Conservation (phyloP, 1,140 invertebrate species). For the Megalonaias nervosa region DNA sequence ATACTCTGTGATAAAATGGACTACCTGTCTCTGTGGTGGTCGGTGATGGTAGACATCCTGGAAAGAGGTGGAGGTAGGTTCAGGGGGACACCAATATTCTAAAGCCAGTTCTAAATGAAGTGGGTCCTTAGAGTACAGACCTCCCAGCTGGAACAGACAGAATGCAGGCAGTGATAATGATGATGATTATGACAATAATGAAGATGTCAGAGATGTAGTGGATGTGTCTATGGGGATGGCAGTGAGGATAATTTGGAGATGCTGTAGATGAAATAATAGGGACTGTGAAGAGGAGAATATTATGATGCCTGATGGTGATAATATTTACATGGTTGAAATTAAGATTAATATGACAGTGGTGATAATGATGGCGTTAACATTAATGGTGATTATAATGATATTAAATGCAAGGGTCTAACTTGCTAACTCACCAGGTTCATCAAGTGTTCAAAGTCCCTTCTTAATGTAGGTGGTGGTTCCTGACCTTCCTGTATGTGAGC, state of each 20-base stretch:
- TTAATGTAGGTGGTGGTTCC: slow-evolving; percentile 82
- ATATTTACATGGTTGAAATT: no score
- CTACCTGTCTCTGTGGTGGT: slow-evolving; percentile 69
- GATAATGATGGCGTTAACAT: no score
- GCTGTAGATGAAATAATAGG: not conserved
- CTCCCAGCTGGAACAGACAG: slow-evolving; percentile 75
- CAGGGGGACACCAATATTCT: slow-evolving; percentile 88
- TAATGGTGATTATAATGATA: no score
- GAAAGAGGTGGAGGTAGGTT: slow-evolving; percentile 54
- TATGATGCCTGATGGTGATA: no score
- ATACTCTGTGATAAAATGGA: not conserved
- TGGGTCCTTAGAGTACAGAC: slow-evolving; percentile 85
- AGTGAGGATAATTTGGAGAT: not conserved
- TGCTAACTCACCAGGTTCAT: slow-evolving; percentile 76
- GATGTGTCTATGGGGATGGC: not conserved
- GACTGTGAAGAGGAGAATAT: no score
- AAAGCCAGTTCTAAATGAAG: slow-evolving; percentile 80
- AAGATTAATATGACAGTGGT: no score
- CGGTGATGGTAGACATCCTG: slow-evolving; percentile 56
- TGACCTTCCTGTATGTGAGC: slow-evolving; percentile 85
- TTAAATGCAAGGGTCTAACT: no score
- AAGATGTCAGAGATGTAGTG: not conserved
- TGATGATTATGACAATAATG: no score
- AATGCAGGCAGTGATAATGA: slow-evolving; percentile 2
- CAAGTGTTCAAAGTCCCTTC: slow-evolving; percentile 88